Percentiles rank a stretch among this genome's conserved stretches.
Conservation (phyloP, 2,888 invertebrate genomes). For the Xestia rhomboidea region DNA sequence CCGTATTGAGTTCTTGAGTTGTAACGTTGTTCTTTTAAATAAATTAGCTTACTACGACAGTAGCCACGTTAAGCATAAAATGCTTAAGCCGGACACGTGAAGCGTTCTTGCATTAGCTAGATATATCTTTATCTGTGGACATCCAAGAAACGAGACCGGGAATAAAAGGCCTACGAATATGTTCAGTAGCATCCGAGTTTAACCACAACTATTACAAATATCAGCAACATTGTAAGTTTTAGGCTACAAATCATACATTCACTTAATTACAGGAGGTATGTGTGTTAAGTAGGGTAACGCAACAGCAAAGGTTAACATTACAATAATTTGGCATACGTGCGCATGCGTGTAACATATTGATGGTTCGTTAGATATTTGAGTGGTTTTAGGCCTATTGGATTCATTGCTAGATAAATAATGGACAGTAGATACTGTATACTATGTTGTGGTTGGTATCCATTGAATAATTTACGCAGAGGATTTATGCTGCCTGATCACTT, state of each 20-base stretch:
- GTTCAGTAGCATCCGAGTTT: background rate
- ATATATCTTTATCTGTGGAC: background rate
- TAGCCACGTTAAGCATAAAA: background rate
- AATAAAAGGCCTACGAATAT: background rate
- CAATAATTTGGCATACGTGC: slow-evolving; percentile 36
- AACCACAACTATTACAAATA: slow-evolving; percentile 23
- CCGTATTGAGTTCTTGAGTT: too few species aligned
- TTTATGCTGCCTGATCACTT: background rate
- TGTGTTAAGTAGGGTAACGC: slow-evolving; percentile 49
- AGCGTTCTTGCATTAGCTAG: background rate
- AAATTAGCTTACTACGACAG: background rate
- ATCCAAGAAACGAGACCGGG: background rate
- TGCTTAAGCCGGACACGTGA: background rate
- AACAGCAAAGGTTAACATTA: slow-evolving; percentile 57
- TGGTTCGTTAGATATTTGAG: background rate
- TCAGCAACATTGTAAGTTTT: slow-evolving; percentile 23
- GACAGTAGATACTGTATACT: background rate
- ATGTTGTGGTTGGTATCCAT: background rate
- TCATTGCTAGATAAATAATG: slow-evolving; percentile 2
- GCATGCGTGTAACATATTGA: slow-evolving; percentile 38
- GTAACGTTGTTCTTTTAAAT: background rate
- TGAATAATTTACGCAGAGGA: background rate
- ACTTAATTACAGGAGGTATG: slow-evolving; percentile 45
- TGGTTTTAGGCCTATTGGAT: slow-evolving; percentile 18
- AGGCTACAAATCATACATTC: slow-evolving; percentile 45